phyloP scores from a whole-genome alignment of 2,888 invertebrate species.

The Caenorhabditis sp. region DNA sequence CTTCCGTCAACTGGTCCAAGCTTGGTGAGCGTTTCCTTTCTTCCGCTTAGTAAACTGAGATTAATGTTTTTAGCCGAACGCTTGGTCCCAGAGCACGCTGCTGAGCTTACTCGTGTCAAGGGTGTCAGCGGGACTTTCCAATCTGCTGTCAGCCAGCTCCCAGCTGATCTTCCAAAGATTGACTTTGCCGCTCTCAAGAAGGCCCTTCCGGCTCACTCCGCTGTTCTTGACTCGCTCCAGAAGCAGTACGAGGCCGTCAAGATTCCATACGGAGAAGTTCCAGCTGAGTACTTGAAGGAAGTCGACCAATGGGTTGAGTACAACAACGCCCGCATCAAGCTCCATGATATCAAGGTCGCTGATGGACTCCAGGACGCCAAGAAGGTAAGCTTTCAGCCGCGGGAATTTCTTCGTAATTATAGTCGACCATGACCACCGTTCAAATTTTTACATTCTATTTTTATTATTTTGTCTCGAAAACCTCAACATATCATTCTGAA shows the following conservation, averaged over 20 bases:
- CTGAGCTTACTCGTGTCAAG: conserved; percentile 80
- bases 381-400: too few species aligned
- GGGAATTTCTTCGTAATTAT: too few species aligned
- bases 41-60: neutral
- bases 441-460: too few species aligned
- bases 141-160: conserved; percentile 77
- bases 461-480: too few species aligned
- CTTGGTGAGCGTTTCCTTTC: too few species aligned
- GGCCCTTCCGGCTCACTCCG: conserved; percentile 79
- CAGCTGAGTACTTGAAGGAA: conserved; percentile 77
- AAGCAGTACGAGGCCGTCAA: conserved; percentile 82
- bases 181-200: conserved; percentile 82
- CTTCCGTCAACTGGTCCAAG: conserved; percentile 82
- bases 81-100: conserved; percentile 74
- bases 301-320: conserved; percentile 79
- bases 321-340: conserved; percentile 79
- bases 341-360: conserved; percentile 79
- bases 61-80: conserved; percentile 54
- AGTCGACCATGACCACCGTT: too few species aligned
- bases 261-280: conserved; percentile 82
- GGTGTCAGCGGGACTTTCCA: conserved; percentile 79
- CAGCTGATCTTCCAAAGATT: conserved; percentile 81
- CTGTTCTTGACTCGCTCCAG: conserved; percentile 80
- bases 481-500: neutral
- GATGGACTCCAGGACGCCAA: conserved; percentile 81